Percentiles rank a stretch among this genome's conserved stretches.
These are phyloP conservation scores for Balanococcus diminutus DNA, from an alignment of 2,888 invertebrate genomes.

Conservation along the genomic window DNA sequence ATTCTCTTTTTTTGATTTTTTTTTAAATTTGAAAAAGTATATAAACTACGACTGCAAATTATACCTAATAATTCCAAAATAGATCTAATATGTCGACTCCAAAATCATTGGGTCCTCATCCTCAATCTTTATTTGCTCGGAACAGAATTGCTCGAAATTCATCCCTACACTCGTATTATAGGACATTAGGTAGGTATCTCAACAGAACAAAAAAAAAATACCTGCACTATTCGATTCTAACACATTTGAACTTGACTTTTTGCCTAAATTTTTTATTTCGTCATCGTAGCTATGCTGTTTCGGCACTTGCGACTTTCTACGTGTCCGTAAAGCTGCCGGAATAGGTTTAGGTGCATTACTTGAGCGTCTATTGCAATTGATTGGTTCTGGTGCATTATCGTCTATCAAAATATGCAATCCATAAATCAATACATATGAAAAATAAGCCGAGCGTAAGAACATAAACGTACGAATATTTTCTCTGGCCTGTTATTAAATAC, in stretches of 20 bases:
- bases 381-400: constrained; percentile 21
- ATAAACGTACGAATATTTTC: background rate
- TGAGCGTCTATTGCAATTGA: constrained; percentile 36
- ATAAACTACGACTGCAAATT: too few relatives aligned
- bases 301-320: constrained; percentile 70
- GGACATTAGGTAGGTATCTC: background rate
- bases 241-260: constrained; percentile 44
- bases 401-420: constrained; percentile 15
- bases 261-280: constrained; percentile 66
- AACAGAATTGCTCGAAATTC: too few relatives aligned
- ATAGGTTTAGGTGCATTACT: constrained; percentile 46
- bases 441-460: background rate
- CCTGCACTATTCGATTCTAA: constrained; percentile 45
- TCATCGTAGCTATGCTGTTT: constrained; percentile 86
- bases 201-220: too few relatives aligned
- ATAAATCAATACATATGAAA: background rate
- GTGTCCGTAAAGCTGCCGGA: constrained; percentile 59
- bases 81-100: too few relatives aligned
- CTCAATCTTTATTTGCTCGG: too few relatives aligned
- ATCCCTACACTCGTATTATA: background rate
- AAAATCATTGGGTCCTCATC: too few relatives aligned
- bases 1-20: too few relatives aligned
- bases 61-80: too few relatives aligned
- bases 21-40: too few relatives aligned
- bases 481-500: background rate